phyloP scores from a whole-genome alignment of 2,113 vertebrate genomes.

The Aldabrachelys gigantea region DNA sequence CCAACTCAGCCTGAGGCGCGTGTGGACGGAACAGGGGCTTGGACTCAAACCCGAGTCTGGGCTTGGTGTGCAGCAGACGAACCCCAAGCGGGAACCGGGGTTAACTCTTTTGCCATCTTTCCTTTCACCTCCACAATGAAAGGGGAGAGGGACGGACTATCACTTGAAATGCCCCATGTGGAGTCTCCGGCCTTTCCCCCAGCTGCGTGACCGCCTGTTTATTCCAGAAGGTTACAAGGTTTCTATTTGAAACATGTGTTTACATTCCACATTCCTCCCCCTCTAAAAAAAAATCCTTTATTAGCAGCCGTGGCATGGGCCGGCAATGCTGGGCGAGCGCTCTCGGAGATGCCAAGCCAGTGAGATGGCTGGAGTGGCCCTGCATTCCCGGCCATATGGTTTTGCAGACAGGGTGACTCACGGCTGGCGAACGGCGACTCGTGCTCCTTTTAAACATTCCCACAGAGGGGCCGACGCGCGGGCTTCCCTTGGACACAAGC shows the following conservation, averaged over 20 bases:
- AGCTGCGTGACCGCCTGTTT: neutral
- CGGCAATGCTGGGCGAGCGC: neutral
- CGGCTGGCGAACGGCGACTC: neutral
- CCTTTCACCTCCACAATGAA: neutral
- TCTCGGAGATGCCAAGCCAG: neutral
- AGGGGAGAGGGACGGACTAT: neutral
- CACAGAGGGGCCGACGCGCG: neutral
- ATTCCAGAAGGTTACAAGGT: neutral
- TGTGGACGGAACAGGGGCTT: neutral
- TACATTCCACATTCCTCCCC: neutral
- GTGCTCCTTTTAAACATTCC: neutral
- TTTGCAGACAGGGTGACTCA: neutral
- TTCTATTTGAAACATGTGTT: neutral
- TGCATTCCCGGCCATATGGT: neutral
- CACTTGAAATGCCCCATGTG: neutral
- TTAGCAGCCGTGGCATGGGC: neutral
- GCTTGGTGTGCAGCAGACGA: neutral
- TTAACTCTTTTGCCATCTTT: neutral
- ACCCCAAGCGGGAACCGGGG: neutral
- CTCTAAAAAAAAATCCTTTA: neutral
- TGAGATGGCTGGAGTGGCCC: neutral
- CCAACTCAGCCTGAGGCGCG: neutral
- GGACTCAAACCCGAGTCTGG: neutral
- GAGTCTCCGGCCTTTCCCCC: neutral
- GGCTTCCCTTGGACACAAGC: neutral